Evolutionary conservation across 1,140 invertebrate genomes (phyloP), one percentile per base, ranked within the genome.

Genomic region (Lasioglossum baleicum): DNA sequence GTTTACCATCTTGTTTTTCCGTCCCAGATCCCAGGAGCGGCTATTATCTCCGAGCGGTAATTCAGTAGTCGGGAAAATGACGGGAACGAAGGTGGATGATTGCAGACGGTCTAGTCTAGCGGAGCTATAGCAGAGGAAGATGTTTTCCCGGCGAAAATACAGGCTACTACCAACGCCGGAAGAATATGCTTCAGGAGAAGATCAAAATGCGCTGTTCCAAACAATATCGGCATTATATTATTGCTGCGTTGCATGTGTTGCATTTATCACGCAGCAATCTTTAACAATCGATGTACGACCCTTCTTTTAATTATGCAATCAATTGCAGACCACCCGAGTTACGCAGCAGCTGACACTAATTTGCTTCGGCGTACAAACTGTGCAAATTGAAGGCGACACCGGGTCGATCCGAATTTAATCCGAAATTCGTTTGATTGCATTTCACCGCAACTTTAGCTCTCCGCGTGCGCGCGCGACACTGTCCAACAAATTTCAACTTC

Each of bases 1-100:
- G 40, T 66, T 74, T 51, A 80, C 53, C 42, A 56, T 51, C 44
- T 75, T 80, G 15, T 68, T 75, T 75, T 67, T 75, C 65, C 48
- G 22, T 64, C 63, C 13, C 40, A 80, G 65, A 53, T 61, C 15
- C 53, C 7, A 31, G 10, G 5, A 63, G 42, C 15, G 26, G 15
- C 31, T 48, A 75, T 80, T 75, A 80, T 75, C 56, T 31, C n/a
- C 15, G 22, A 42, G 26, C 26, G 42, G 42, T 75, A 75, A 69
- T 42, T 69, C 56, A 75, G 60, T 69, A 68, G 56, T 56, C 7
- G 10, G 42, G 56, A 42, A 75, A 64, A 66, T 75, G 72, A 35
- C 56, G 40, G 15, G 22, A 35, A 63, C 40, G 20, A 15, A 53
- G 42, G 22, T 56, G 61, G 31, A 48, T 42, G 31, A 48, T 42